Evolutionary conservation across 2,113 vertebrate genomes (phyloP), one percentile per base, ranked within the genome.

Genomic region (Campylorhamphus procurvoides): DNA sequence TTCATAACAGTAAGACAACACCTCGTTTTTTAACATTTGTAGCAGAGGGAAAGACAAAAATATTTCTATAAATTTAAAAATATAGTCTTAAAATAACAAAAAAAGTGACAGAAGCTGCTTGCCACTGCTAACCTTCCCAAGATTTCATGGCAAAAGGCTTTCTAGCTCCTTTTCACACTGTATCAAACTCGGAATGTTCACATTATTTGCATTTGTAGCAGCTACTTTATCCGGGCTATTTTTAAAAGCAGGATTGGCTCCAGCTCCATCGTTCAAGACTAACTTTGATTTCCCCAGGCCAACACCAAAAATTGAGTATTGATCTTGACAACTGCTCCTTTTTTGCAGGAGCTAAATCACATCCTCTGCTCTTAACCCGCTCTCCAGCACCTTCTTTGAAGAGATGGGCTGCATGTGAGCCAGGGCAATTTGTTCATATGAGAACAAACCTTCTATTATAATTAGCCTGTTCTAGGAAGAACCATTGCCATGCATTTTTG

Each of bases 281-380:
- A 81, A 60, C 73, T 92, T 90, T 85, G 71, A 87, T 94, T 94
- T 94, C 91, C 81, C 81, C 60, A 94, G 69, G 58, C 62, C 40
- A 73, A 47, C 62, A 68, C 60, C 82, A 85, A 93, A 94, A 93
- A 93, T 31, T 67, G 78, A 64, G 67, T 94, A 91, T 94, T 92
- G 93, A 94, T 87, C 81, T 56, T 63, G 69, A 81, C 86, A 89
- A 56, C 33, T 8, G 10, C 44, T 92, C 68, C 39, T 56, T 89
- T 89, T 84, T 47, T 72, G 39, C 60, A 42, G 69, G 75, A 92
- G 64, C 35, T 35, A 20, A 63, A 74, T 89, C 80, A 25, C 67
- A 72, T 14, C 39, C 20, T 71, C 60, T 64, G 69, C 73, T 59
- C 77, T 49, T 7, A 10, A 55, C 24, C 10, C 40, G 17, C 1